Evolutionary conservation across 2,113 vertebrate genomes (phyloP), one percentile per base, ranked within the genome.

Genomic region (Corythaeola cristata): DNA sequence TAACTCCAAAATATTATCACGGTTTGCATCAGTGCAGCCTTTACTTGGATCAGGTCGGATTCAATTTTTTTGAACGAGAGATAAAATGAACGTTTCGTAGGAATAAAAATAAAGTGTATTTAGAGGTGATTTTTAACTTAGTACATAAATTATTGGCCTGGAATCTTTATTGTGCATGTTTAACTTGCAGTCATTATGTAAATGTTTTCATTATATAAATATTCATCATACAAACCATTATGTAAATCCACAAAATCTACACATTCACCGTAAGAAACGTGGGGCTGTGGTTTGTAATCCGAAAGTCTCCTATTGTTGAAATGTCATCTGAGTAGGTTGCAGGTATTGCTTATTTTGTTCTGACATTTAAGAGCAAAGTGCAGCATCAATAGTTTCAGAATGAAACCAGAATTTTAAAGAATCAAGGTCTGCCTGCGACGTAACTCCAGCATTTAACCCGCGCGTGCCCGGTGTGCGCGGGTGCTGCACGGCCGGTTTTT

Each of bases 171-270:
- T 60, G 92, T 90, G 96, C 95, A 32, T 84, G 89, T 97, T 98
- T 97, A 95, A 97, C 93, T 98, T 52, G 85, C 85, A 84, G 92
- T 79, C 86, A 89, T 97, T 97, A 97, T 94, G 96, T 76, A 97
- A 97, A 98, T 97, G 88, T 41, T 37, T n/a, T 88, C 95, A 22
- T 94, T 93, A 94, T 85, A 95, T 98, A 98, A 98, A 97, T 98
- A 98, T 96, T 95, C 96, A 97, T 97, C 88, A 62, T 85, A 6
- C 93, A 75, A 97, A 96, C 21, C 84, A 95, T 98, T 97, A 97
- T 96, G 94, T 88, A 98, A 98, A 98, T 96, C 91, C 94, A 32
- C 87, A 91, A 93, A 96, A 90, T 88, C 96, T 94, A 81, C 91
- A 78, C 88, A 79, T 62, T 91, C 85, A 89, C 68, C 39, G 6